phyloP scores from a whole-genome alignment of 1,140 invertebrate species.

The Melipona quadrifasciata region DNA sequence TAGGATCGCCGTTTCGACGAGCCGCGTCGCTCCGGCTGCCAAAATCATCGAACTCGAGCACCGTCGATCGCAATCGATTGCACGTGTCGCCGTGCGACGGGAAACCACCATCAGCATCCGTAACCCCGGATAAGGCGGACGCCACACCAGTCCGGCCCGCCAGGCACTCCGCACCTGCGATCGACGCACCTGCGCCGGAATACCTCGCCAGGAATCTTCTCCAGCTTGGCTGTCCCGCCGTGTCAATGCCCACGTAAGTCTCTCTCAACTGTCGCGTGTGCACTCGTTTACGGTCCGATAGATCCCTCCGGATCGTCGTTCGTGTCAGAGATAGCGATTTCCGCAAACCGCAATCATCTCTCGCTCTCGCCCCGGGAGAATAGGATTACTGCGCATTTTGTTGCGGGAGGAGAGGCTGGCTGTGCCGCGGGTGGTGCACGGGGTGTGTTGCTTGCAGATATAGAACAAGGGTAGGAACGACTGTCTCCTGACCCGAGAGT shows the following conservation, averaged over 20 bases:
- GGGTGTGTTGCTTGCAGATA: conserved; percentile 9
- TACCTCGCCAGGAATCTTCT: conserved; percentile 74
- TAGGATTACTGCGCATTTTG: conserved; percentile 3
- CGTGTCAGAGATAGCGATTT: neutral
- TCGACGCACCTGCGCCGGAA: conserved; percentile 74
- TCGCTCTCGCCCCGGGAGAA: neutral
- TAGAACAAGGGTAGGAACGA: too few relatives aligned
- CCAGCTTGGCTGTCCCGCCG: conserved; percentile 76
- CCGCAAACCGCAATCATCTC: neutral
- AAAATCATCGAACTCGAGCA: conserved; percentile 43
- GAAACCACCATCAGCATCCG: conserved; percentile 37
- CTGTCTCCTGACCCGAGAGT: neutral
- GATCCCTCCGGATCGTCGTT: neutral
- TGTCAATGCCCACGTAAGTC: conserved; percentile 78
- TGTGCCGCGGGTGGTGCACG: neutral
- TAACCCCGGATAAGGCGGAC: conserved; percentile 27
- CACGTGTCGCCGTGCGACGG: conserved; percentile 34
- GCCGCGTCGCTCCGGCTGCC: conserved; percentile 70
- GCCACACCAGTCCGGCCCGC: conserved; percentile 51
- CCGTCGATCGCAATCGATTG: conserved; percentile 43
- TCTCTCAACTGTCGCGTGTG: conserved; percentile 3
- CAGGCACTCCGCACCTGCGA: conserved; percentile 63
- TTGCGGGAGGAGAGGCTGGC: neutral
- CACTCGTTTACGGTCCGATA: neutral
- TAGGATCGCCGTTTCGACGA: conserved; percentile 67